These are phyloP conservation scores for Homarus americanus DNA, from an alignment of 1,140 invertebrate species.

Conservation along the genomic window DNA sequence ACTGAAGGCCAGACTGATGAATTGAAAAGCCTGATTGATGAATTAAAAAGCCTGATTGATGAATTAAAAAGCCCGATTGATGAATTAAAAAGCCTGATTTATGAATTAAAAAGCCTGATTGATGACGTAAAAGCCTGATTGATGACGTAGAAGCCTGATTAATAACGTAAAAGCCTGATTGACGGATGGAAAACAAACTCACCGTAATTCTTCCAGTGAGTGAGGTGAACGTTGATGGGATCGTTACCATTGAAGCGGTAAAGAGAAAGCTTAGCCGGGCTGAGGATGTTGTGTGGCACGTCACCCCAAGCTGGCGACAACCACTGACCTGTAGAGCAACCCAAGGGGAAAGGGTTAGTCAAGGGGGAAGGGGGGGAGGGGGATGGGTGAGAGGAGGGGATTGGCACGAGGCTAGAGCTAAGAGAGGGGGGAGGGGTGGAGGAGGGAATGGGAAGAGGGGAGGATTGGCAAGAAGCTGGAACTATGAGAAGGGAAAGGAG, in stretches of 20 bases:
- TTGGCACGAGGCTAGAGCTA: background rate
- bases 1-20: too few species aligned
- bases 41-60: too few species aligned
- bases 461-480: too few species aligned
- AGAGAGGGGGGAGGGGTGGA: background rate
- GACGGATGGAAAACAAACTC: background rate
- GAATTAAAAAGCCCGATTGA: too few species aligned
- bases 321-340: slow-evolving; percentile 83
- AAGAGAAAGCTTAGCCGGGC: slow-evolving; percentile 87
- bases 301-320: slow-evolving; percentile 95
- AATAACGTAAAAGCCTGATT: too few species aligned
- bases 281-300: slow-evolving; percentile 86
- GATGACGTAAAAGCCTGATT: too few species aligned
- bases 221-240: slow-evolving; percentile 85
- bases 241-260: slow-evolving; percentile 96
- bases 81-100: too few species aligned
- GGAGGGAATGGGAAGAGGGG: background rate
- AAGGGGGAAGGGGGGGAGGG: background rate
- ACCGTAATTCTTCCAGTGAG: slow-evolving; percentile 69
- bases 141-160: too few species aligned
- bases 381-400: background rate
- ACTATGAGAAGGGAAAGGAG: too few species aligned
- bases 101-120: too few species aligned
- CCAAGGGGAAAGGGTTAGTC: background rate
- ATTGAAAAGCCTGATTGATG: too few species aligned